phyloP scores from a whole-genome alignment of 1,140 invertebrate species.

The Spodoptera frugiperda region DNA sequence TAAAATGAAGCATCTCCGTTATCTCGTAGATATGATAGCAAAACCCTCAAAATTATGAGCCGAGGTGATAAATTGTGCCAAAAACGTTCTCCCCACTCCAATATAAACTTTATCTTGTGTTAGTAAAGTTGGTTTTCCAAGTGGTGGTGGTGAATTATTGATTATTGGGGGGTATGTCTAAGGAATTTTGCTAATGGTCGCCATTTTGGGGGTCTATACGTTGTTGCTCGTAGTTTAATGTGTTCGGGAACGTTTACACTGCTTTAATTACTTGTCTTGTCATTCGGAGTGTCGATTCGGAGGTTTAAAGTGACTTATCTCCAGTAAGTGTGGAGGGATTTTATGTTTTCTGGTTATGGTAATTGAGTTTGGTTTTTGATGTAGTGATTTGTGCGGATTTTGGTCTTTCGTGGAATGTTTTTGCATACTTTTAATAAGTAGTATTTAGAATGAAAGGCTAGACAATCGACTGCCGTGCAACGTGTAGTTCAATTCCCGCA shows the following conservation, averaged over 20 bases:
- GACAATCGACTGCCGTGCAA: too few species aligned
- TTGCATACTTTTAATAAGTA: too few species aligned
- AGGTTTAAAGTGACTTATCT: background rate
- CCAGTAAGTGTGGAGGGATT: too few species aligned
- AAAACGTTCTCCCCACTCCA: background rate
- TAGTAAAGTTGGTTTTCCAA: background rate
- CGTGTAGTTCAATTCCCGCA: too few species aligned
- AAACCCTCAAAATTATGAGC: constrained; percentile 13
- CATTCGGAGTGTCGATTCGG: background rate
- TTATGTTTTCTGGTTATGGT: too few species aligned
- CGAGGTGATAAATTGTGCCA: constrained; percentile 10
- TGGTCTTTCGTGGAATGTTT: too few species aligned
- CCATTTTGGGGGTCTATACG: constrained; percentile 9
- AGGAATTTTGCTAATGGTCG: constrained; percentile 28
- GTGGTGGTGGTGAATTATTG: background rate
- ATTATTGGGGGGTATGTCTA: constrained; percentile 25
- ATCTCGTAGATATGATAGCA: constrained; percentile 31
- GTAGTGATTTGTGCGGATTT: too few species aligned
- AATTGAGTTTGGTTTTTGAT: too few species aligned
- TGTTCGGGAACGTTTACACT: background rate
- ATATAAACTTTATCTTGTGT: background rate
- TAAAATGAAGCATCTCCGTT: constrained; percentile 28
- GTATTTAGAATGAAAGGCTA: too few species aligned
- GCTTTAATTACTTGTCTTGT: background rate
- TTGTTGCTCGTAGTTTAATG: constrained; percentile 2